Conservation (phyloP, 2,797 vertebrate species). For the Phalanger gymnotis region DNA sequence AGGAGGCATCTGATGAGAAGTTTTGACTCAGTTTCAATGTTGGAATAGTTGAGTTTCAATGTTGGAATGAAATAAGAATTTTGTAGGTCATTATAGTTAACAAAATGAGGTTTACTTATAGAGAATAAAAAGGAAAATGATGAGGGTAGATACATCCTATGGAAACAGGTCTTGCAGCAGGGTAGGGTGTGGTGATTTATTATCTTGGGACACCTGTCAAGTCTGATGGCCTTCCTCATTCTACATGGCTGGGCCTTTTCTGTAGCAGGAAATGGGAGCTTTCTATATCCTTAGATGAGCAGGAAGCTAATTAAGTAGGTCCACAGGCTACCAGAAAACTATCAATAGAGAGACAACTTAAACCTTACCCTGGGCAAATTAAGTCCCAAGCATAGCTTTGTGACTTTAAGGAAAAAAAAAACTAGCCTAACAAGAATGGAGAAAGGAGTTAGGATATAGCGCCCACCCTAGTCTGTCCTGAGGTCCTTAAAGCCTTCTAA, state of each 20-base stretch:
- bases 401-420: not conserved
- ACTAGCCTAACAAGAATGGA: not conserved
- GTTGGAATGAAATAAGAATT: not conserved
- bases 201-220: not conserved
- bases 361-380: not conserved
- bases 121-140: not conserved
- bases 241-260: not conserved
- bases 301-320: not conserved
- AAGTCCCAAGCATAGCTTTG: not conserved
- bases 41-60: not conserved
- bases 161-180: not conserved
- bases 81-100: not conserved
- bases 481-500: not conserved
- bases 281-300: not conserved
- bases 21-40: not conserved
- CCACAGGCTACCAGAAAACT: not conserved
- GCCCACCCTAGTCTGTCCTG: not conserved
- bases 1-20: not conserved
- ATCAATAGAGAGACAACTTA: not conserved
- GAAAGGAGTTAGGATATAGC: not conserved
- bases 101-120: not conserved
- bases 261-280: not conserved
- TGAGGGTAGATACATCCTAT: not conserved
- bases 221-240: not conserved
- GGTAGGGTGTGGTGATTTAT: not conserved